Evolutionary conservation across 1,140 invertebrate species (phyloP).

Genomic region (Eupristina koningsbergeri): DNA sequence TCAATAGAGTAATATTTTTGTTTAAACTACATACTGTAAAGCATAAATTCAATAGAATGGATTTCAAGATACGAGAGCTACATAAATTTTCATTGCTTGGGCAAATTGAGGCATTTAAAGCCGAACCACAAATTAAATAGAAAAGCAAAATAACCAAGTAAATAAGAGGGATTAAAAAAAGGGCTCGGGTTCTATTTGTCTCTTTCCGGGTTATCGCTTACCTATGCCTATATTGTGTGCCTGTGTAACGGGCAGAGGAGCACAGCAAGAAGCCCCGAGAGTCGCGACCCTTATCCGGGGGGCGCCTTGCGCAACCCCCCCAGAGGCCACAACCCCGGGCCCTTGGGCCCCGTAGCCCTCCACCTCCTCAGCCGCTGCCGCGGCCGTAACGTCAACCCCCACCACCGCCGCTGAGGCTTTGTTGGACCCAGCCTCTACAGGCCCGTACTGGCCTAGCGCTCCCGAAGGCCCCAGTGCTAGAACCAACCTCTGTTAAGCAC

Average conservation of each 20-base stretch:
- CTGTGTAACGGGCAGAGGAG: constrained; percentile 71
- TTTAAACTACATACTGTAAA: too few species aligned
- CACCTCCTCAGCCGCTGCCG: constrained; percentile 60
- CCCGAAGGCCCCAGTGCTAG: constrained; percentile 71
- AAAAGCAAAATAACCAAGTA: too few species aligned
- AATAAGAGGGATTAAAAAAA: too few species aligned
- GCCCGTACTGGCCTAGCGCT: constrained; percentile 70
- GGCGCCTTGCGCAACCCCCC: constrained; percentile 68
- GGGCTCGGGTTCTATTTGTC: too few species aligned
- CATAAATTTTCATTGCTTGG: too few species aligned
- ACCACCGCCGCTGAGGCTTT: constrained; percentile 61
- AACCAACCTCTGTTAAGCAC: constrained; percentile 68
- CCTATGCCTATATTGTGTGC: constrained; percentile 70
- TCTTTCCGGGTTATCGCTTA: constrained; percentile 4
- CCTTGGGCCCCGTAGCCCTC: constrained; percentile 74
- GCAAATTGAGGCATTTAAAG: too few species aligned
- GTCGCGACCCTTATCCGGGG: constrained; percentile 71
- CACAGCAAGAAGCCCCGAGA: constrained; percentile 70
- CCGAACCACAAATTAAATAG: too few species aligned
- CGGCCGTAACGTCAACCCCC: constrained; percentile 67
- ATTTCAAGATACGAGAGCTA: too few species aligned
- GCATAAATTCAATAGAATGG: too few species aligned
- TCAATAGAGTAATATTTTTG: too few species aligned
- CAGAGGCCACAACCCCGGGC: constrained; percentile 80
- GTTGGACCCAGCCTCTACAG: constrained; percentile 69